Evolutionary conservation across 2,797 vertebrate species (phyloP).

Genomic region (Pangasius sanitwongsei): DNA sequence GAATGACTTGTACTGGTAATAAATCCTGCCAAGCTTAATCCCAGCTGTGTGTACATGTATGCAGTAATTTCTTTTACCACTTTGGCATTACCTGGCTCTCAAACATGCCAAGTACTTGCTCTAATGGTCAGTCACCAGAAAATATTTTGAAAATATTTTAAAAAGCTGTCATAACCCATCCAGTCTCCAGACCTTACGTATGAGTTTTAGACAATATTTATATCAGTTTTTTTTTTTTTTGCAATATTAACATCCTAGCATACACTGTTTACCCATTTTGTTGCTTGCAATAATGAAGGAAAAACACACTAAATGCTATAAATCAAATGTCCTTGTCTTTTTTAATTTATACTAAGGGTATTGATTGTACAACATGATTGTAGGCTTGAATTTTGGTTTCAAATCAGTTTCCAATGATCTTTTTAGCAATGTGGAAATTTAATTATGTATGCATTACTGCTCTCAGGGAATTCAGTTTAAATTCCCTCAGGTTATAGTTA

Average conservation of each 20-base stretch:
- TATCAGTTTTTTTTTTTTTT: conserved; percentile 52
- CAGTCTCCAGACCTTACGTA: not conserved
- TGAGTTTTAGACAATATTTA: not conserved
- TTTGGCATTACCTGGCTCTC: conserved; percentile 35
- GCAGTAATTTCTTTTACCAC: not conserved
- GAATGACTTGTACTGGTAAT: conserved; percentile 28
- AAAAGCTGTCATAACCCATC: conserved; percentile 52
- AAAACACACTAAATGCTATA: no score
- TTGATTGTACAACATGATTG: no score
- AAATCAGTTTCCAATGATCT: conserved; percentile 51
- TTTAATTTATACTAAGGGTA: not conserved
- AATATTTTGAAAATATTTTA: conserved; percentile 44
- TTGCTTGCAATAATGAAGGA: not conserved
- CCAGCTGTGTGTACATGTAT: conserved; percentile 13
- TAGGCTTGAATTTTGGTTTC: not conserved
- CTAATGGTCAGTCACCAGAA: not conserved
- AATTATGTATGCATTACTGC: conserved; percentile 20
- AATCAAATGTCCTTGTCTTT: not conserved
- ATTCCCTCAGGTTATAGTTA: conserved; percentile 20
- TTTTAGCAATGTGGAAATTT: conserved; percentile 37
- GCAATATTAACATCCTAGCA: not conserved
- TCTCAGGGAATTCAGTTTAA: conserved; percentile 26
- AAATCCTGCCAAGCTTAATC: conserved; percentile 11
- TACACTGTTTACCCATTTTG: not conserved
- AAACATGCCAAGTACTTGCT: conserved; percentile 27